A percentile compares a stretch with the other conserved stretches of the same genome.
These are phyloP conservation scores for Drosophila orosa DNA, from an alignment of 1,140 invertebrate genomes.

Conservation along the genomic window DNA sequence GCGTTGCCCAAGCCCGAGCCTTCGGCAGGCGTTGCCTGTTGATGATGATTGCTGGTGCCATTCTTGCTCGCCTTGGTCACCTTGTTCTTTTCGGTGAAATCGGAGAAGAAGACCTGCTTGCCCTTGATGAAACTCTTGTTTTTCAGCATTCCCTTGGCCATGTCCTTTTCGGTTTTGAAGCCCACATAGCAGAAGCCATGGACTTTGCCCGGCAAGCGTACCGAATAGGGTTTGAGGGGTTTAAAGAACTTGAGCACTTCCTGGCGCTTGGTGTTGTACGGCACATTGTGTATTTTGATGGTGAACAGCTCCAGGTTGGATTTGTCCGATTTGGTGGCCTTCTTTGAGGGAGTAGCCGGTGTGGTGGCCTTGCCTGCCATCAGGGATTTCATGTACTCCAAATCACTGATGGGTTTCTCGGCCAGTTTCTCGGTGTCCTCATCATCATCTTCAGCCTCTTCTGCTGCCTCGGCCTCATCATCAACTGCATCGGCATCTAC, in stretches of 20 bases:
- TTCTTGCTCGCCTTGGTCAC: slow-evolving; percentile 79
- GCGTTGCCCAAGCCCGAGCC: too few species aligned
- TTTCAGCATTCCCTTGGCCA: slow-evolving; percentile 93
- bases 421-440: slow-evolving; percentile 85
- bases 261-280: slow-evolving; percentile 78
- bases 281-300: slow-evolving; percentile 83
- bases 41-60: slow-evolving; percentile 60
- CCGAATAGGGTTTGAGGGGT: slow-evolving; percentile 90
- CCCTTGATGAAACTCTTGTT: slow-evolving; percentile 94
- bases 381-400: slow-evolving; percentile 89
- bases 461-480: slow-evolving; percentile 30
- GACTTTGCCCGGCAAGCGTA: slow-evolving; percentile 91
- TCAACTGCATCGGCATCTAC: slow-evolving; percentile 68
- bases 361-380: slow-evolving; percentile 84
- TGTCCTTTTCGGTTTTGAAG: slow-evolving; percentile 92
- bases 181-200: slow-evolving; percentile 96
- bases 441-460: slow-evolving; percentile 65
- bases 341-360: slow-evolving; percentile 5
- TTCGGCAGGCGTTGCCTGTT: not conserved
- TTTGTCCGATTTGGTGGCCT: slow-evolving; percentile 38
- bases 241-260: slow-evolving; percentile 90
- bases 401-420: slow-evolving; percentile 89
- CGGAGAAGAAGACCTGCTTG: slow-evolving; percentile 87
- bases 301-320: slow-evolving; percentile 86
- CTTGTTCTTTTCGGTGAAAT: slow-evolving; percentile 87